phyloP scores from a whole-genome alignment of 2,888 invertebrate species.

The Dinocampus coccinellae region DNA sequence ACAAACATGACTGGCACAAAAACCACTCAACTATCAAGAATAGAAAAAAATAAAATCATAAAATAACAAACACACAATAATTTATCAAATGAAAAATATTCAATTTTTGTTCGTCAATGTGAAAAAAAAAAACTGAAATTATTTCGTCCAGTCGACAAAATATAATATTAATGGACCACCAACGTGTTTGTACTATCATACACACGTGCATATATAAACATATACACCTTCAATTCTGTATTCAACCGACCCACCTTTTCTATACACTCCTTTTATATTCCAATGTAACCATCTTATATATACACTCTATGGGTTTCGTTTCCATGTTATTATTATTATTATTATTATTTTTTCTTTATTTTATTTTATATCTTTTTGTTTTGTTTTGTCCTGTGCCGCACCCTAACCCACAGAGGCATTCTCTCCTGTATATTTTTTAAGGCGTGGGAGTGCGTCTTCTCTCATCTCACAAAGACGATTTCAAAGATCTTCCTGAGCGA shows the following conservation, averaged over 20 bases:
- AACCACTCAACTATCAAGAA: not conserved
- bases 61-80: not conserved
- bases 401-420: constrained; percentile 33
- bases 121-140: not conserved
- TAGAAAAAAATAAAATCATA: not conserved
- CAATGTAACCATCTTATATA: constrained; percentile 15
- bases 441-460: constrained; percentile 47
- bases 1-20: constrained; percentile 5
- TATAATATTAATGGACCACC: constrained; percentile 33
- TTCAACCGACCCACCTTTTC: constrained; percentile 1
- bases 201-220: no score
- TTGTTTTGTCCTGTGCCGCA: constrained; percentile 31
- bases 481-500: not conserved
- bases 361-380: no score
- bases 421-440: constrained; percentile 30
- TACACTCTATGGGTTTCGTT: constrained; percentile 21
- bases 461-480: not conserved
- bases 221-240: not conserved
- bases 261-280: constrained; percentile 19
- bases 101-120: not conserved
- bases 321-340: constrained; percentile 20
- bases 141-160: constrained; percentile 24
- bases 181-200: constrained; percentile 25
- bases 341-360: no score
- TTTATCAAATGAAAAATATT: not conserved